Evolutionary conservation across 2,888 invertebrate species (phyloP), one percentile per base, ranked within the genome.

Genomic region (Heliconius cydno): DNA sequence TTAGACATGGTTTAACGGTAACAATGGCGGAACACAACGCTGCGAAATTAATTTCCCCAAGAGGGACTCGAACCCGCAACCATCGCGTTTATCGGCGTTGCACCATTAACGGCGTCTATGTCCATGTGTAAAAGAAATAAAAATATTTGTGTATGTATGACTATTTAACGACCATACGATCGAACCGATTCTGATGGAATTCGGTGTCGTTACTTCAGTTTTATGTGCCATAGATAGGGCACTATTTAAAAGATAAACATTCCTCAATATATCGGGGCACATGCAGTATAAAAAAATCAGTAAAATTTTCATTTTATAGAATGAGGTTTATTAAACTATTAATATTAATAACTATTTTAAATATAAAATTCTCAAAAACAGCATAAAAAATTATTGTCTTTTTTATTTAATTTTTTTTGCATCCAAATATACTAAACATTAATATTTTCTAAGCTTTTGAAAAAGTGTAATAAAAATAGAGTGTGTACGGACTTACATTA

Each of bases 181-280:
- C 13, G 41, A 6, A 41, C 41, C 68, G 68, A 68, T 68, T 68
- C 41, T 41, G 68, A 68, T 41, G 68, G 41, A 25, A 41, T 41
- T 68, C 13, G 2, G 68, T 10, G n/a, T 41, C n/a, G 68, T 68
- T 68, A 68, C 41, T 25, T 68, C 41, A 2, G 68, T 41, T 68
- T 68, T 68, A 68, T 41, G 68, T 10, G 38, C 10, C 38, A 19
- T 38, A 38, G 68, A 68, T 38, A 34, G 67, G 67, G 34, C 22
- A 67, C n/a, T 68, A 38, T 68, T 68, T 38, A 38, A 38, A 38
- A 68, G n/a, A 38, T 68, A 67, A 19, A 67, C 34, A 30, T 30
- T 66, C 19, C 28, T 9, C 30, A 68, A 38, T 68, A 22, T 30
- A 68, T 0, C 10, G 10, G 22, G 30, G 19, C 30, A 30, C 19